Percentiles rank a stretch among this genome's conserved stretches.
phyloP scores from a whole-genome alignment of 2,888 invertebrate species.

The Syritta pipiens region DNA sequence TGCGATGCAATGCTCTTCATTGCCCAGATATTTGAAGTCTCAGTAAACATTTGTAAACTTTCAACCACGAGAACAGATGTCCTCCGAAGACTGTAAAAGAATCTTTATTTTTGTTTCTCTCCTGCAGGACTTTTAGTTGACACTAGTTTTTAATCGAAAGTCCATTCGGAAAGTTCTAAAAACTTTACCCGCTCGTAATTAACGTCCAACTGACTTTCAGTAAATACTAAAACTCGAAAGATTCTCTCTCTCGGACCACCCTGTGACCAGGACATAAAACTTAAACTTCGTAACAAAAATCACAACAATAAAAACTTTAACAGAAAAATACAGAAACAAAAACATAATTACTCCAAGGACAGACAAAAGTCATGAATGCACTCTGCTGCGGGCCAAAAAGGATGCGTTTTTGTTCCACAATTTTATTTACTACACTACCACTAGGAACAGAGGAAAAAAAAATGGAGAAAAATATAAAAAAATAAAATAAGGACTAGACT shows the following conservation, averaged over 20 bases:
- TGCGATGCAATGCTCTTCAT: too few species aligned
- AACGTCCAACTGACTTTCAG: too few species aligned
- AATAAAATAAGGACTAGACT: slow-evolving; percentile 15
- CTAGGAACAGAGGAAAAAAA: neutral
- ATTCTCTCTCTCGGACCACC: slow-evolving; percentile 21
- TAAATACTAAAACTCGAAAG: too few species aligned
- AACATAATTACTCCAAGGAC: slow-evolving; percentile 14
- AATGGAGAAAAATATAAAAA: slow-evolving; percentile 6
- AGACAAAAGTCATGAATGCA: slow-evolving; percentile 27
- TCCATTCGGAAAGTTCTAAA: neutral
- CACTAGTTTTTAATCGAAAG: too few species aligned
- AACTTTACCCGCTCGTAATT: neutral
- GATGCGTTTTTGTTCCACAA: slow-evolving; percentile 17
- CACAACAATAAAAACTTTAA: slow-evolving; percentile 7
- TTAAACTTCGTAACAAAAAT: neutral
- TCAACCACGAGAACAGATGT: too few species aligned
- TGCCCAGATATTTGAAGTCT: too few species aligned
- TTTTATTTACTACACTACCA: slow-evolving; percentile 16
- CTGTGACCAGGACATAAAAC: neutral
- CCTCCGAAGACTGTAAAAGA: too few species aligned
- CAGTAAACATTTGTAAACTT: too few species aligned
- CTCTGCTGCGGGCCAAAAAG: slow-evolving; percentile 4
- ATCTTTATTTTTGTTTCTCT: too few species aligned
- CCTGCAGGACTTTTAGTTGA: too few species aligned
- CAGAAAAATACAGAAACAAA: slow-evolving; percentile 22